These are phyloP conservation scores for Myiozetetes cayanensis DNA, from an alignment of 2,113 vertebrate genomes.

Conservation along the genomic window DNA sequence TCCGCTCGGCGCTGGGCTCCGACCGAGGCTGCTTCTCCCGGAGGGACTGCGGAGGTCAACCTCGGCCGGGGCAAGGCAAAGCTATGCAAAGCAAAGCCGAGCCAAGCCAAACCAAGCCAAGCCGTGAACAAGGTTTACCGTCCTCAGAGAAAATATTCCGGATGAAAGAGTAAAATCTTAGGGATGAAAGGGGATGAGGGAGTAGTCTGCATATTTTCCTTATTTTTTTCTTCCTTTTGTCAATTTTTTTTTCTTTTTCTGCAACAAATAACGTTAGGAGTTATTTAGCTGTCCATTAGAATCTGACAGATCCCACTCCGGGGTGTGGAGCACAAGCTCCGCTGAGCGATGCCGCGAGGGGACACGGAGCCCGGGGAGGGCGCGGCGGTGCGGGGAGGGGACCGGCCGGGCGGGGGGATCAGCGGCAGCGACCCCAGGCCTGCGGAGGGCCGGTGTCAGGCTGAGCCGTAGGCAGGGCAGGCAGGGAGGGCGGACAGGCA, in stretches of 20 bases:
- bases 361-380: background rate
- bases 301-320: background rate
- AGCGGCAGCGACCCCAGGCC: background rate
- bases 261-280: background rate
- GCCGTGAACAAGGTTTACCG: background rate
- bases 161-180: background rate
- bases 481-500: background rate
- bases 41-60: background rate
- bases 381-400: background rate
- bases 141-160: background rate
- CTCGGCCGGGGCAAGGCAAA: background rate
- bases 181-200: background rate
- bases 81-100: background rate
- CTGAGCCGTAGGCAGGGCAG: background rate
- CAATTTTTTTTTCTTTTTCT: background rate
- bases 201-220: background rate
- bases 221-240: background rate
- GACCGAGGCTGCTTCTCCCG: background rate
- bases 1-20: background rate
- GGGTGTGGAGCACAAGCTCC: background rate
- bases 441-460: background rate
- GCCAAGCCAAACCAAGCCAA: background rate
- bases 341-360: background rate
- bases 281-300: background rate
- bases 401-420: background rate